Evolutionary conservation across 64 coral and sea anemone genomes (phyloP).

Genomic region (Actinia equina): DNA sequence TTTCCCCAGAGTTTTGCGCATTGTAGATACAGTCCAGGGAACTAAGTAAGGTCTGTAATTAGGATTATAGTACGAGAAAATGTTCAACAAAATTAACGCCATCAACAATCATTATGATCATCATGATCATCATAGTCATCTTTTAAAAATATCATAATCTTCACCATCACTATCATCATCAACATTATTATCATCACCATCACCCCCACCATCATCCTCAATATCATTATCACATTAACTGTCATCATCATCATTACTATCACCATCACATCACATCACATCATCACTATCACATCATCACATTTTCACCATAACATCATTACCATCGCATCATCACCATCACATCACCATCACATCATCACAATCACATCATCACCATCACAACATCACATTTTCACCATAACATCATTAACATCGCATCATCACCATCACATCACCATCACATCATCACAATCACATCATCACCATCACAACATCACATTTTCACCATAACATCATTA

Average conservation of each 20-base stretch:
- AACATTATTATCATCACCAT: neutral
- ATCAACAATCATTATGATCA: neutral
- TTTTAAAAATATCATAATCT: neutral
- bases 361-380: neutral
- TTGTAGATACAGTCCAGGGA: constrained; percentile 98
- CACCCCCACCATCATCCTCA: neutral
- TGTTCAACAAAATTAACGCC: neutral
- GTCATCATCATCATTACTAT: neutral
- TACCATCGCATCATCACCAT: no score
- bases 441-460: neutral
- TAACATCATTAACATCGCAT: no score
- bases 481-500: no score
- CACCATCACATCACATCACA: no score
- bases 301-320: no score
- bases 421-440: no score
- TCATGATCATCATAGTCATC: neutral
- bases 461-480: neutral
- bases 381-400: neutral
- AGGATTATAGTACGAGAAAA: neutral
- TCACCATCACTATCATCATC: neutral
- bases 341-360: no score
- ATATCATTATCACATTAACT: neutral
- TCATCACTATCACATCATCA: neutral
- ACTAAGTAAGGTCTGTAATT: constrained; percentile 71
- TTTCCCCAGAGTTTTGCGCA: constrained; percentile 83